Conservation (phyloP, 2,797 vertebrate species). For the Euphonia xanthogaster region DNA sequence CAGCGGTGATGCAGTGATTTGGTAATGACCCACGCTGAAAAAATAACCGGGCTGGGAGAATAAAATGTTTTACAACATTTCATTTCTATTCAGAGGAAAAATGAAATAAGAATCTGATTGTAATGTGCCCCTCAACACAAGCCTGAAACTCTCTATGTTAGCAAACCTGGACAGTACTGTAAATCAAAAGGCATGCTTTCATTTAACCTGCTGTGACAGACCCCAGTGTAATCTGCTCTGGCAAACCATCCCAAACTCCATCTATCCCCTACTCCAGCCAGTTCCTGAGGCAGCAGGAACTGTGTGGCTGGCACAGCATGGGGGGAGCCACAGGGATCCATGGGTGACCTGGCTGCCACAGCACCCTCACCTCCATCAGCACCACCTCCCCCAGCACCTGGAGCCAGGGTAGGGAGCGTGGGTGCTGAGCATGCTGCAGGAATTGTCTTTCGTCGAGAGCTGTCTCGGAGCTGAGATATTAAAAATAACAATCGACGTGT, state of each 20-base stretch:
- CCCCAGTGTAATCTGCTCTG: neutral
- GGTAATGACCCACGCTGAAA: neutral
- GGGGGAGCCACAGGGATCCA: fast-evolving
- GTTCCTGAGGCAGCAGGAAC: fast-evolving
- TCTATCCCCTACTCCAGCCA: neutral
- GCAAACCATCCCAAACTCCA: neutral
- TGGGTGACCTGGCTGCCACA: neutral
- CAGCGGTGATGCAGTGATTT: neutral
- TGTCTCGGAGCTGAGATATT: neutral
- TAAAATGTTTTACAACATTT: neutral
- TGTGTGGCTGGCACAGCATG: neutral
- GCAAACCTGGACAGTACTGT: neutral
- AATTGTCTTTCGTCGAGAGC: neutral
- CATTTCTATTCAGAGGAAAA: neutral
- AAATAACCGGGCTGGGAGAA: neutral
- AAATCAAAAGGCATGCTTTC: neutral
- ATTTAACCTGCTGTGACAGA: neutral
- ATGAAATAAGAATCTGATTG: neutral
- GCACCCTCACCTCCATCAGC: neutral
- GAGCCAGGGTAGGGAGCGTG: neutral
- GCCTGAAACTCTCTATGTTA: neutral
- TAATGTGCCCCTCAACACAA: neutral
- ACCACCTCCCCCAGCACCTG: fast-evolving
- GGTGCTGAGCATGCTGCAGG: neutral
- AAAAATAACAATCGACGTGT: conserved; percentile 13